Percentiles rank a stretch among this genome's conserved stretches.
Evolutionary conservation across 1,140 invertebrate species (phyloP).

Genomic region (Drosophila varians): DNA sequence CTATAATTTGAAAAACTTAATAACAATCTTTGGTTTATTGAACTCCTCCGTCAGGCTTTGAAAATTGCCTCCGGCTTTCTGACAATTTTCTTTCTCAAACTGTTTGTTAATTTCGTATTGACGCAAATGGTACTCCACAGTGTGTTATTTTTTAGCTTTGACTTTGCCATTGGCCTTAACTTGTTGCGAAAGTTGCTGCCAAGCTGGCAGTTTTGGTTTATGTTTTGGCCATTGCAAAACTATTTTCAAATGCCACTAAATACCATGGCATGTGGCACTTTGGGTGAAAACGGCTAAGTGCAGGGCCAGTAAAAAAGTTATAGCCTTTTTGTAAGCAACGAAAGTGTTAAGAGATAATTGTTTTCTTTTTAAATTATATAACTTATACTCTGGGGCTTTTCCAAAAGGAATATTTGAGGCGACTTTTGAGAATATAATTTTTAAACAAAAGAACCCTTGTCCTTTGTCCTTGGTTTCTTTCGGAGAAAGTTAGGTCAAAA

Average conservation of each 20-base stretch:
- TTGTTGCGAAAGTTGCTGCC: slow-evolving; percentile 76
- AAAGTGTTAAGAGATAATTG: background rate
- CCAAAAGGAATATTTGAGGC: background rate
- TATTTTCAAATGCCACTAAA: slow-evolving; percentile 40
- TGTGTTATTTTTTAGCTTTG: slow-evolving; percentile 17
- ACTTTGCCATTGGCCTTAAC: slow-evolving; percentile 48
- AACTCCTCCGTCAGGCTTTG: slow-evolving; percentile 9
- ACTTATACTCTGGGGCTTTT: background rate
- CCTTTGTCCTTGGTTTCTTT: background rate
- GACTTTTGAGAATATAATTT: background rate
- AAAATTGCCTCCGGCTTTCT: slow-evolving; percentile 29
- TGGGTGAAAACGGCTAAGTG: slow-evolving; percentile 22
- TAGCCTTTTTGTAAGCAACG: slow-evolving; percentile 13
- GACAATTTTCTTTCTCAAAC: slow-evolving; percentile 36
- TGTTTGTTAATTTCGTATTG: slow-evolving; percentile 26
- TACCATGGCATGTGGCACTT: slow-evolving; percentile 24
- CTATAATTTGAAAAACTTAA: background rate
- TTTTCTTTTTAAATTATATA: slow-evolving; percentile 1
- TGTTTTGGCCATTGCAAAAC: slow-evolving; percentile 52
- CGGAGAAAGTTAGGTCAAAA: slow-evolving; percentile 35
- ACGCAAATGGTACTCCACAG: slow-evolving; percentile 30
- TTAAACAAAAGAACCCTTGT: slow-evolving; percentile 8
- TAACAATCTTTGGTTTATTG: slow-evolving; percentile 29
- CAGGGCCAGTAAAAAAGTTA: slow-evolving; percentile 10
- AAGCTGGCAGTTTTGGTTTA: slow-evolving; percentile 47